Evolutionary conservation across 1,140 invertebrate species (phyloP).

Genomic region (Anadara kagoshimensis): DNA sequence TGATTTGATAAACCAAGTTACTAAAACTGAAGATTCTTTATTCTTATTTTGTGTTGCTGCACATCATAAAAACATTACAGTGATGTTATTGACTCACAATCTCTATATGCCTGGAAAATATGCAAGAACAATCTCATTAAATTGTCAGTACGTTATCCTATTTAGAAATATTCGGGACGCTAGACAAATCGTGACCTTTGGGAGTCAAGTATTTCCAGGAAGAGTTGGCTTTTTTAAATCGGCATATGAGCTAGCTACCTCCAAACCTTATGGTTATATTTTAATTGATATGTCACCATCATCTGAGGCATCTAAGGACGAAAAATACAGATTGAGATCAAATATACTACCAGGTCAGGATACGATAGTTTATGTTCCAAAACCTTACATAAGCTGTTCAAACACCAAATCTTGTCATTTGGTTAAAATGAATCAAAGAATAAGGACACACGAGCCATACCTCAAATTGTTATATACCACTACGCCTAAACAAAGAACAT

Average conservation of each 20-base stretch:
- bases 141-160: conserved; percentile 33
- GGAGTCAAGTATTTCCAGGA: conserved; percentile 35
- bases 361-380: too few relatives aligned
- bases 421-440: conserved; percentile 1
- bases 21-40: conserved; percentile 22
- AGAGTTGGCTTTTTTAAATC: conserved; percentile 11
- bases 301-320: neutral
- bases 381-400: neutral
- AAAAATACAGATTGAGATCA: too few relatives aligned
- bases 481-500: neutral
- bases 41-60: conserved; percentile 23
- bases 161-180: conserved; percentile 34
- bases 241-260: conserved; percentile 19
- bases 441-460: neutral
- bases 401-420: neutral
- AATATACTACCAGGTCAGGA: too few relatives aligned
- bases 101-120: conserved; percentile 33
- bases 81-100: conserved; percentile 26
- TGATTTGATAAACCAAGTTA: conserved; percentile 28
- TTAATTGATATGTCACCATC: conserved; percentile 23
- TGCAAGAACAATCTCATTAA: conserved; percentile 28
- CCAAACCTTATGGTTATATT: conserved; percentile 25
- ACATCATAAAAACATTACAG: conserved; percentile 24
- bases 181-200: conserved; percentile 28
- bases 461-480: conserved; percentile 7